Base-by-base conservation (phyloP, 2,797 vertebrate species). In the Coregonus suidteri region DNA sequence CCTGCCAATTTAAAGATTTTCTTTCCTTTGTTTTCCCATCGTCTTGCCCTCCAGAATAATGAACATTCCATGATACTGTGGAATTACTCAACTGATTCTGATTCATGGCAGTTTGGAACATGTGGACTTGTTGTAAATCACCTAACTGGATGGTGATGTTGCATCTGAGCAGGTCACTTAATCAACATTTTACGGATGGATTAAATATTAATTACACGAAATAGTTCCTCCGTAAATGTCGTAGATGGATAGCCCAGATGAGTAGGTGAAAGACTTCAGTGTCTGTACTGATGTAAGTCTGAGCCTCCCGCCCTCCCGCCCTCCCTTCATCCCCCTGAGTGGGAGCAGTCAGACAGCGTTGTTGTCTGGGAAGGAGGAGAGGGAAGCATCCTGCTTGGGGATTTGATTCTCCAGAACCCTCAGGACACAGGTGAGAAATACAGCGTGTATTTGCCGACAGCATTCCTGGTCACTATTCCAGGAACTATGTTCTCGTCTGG, bases 371-470 rank as follows among this genome's bases (percentile, higher is more conserved):
- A n/a, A 2, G 7, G 52, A 31, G n/a, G 73, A 18, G 47, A 47
- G n/a, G 56, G 18, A 62, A 62, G 56, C 56, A 62, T 62, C 56
- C n/a, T 62, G n/a, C 56, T 62, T 62, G 9, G 6, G 56, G 56
- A 62, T 62, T n/a, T 62, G 3, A 20, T 62, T 62, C 53, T n/a
- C 53, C 53, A 16, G 41, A 47, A 47, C 14, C 14, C 14, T 18
- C 74, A 74, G 31, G 76, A 75, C n/a, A 7, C 56, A 6, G 56
- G 91, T 94, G 93, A 92, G 93, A 92, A 92, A 93, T 92, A 86
- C 83, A 88, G 79, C 90, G 79, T 71, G 86, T 88, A 81, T 74
- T 83, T 93, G 93, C 82, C 76, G 89, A 73, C 71, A 81, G 75
- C 82, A 75, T 87, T 88, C 80, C 85, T 74, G 16, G 34, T 69